Evolutionary conservation across 1,140 invertebrate genomes (phyloP), one percentile per base, ranked within the genome.

Genomic region (Hestina assimilis): DNA sequence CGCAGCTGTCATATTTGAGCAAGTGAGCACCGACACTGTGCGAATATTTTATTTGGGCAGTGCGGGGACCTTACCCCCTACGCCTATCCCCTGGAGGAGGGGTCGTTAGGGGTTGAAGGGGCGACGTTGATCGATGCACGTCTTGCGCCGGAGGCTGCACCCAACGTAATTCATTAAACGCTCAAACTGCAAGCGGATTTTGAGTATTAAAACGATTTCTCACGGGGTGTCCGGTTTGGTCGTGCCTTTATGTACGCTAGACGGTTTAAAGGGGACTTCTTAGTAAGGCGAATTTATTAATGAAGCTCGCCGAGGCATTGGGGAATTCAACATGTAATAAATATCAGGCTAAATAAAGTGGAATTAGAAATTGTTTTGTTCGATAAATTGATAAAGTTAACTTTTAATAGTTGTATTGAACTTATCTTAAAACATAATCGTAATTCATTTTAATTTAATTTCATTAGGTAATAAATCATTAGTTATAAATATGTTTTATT

Each of bases 111-210:
- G 47, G 19, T 38, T 63, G 66, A 58, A 66, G 58, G 53, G 60
- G 69, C 74, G 83, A 87, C 83, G 79, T 85, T 87, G 84, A 87
- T 87, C 84, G 84, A 87, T 87, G 84, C 80, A 81, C 80, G 80
- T 87, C 84, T 87, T 87, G 84, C 84, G 84, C 84, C 80, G 77
- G 84, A 87, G 84, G 84, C 84, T 87, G 84, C 82, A 78, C 75
- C 82, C 82, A 77, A 84, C 80, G 84, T 87, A 87, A 87, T 87
- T 87, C 84, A 87, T 87, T 87, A 85, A 87, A 87, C 77, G 81
- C 72, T 84, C 76, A 87, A 87, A 83, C 81, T 87, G 78, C 80
- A 83, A 78, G 75, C 80, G 83, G 83, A 84, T 84, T 87, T 87
- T 87, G 81, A 79, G 83, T 82, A 87, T 84, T 82, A 84, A 87